Evolutionary conservation across 2,888 invertebrate genomes (phyloP), one percentile per base, ranked within the genome.

Genomic region (Platycheirus rosarum): DNA sequence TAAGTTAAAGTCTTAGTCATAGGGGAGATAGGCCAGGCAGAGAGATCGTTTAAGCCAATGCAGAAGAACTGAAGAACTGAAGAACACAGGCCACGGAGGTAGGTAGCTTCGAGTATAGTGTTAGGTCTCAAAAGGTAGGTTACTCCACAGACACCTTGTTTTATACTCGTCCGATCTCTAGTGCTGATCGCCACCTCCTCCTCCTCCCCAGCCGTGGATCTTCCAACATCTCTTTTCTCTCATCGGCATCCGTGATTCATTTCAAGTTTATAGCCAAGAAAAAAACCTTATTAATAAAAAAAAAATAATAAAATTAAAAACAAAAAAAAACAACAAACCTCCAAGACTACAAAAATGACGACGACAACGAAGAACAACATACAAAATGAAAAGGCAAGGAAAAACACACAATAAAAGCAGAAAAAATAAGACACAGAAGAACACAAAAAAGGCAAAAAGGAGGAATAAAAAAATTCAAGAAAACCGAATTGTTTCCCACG

Each of bases 331-430:
- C 20, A 70, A 69, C 68, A 76, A 78, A 75, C 82, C 66, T 57
- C 80, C 77, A 77, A 80, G 70, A 65, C 75, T 65, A 65, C 70
- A 76, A 71, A 71, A 73, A 78, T 70, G 68, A 70, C 65, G 65
- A 60, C 69, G 69, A 68, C 71, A 20, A 69, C 70, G 66, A 68
- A 66, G 60, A 69, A 69, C 48, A 78, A 71, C 82, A 73, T 95
- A 93, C 90, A 97, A 93, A 92, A 97, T 97, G 92, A 97, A 97
- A 89, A 96, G 95, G 91, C 97, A 97, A 88, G 79, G 79, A 79
- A 95, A 95, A 89, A 95, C 93, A 91, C 91, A 97, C 97, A 94
- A 85, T 84, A 75, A 80, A 76, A 84, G 70, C 74, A 85, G 48
- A 74, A 40, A 62, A 46, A 51, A 71, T 60, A 51, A 85, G 92